These are phyloP conservation scores for Mus minutoides DNA, from an alignment of 2,797 vertebrate species.

Conservation along the genomic window DNA sequence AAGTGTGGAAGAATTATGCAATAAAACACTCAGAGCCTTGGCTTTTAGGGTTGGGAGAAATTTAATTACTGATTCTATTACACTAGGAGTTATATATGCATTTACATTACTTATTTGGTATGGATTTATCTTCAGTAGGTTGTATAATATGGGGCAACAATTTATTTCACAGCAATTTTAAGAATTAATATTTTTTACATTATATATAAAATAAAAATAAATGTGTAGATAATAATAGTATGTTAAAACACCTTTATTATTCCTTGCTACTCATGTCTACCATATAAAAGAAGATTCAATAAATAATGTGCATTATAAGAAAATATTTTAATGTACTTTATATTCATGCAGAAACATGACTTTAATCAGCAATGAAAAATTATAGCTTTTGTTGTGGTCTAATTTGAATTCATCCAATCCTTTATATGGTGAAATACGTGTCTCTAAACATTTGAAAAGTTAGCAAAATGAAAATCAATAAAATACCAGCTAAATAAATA, in stretches of 20 bases:
- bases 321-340: not conserved
- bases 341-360: not conserved
- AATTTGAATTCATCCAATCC: not conserved
- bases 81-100: no score
- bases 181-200: not conserved
- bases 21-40: not conserved
- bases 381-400: not conserved
- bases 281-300: not conserved
- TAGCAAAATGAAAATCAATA: slow-evolving; percentile 20
- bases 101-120: no score
- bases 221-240: not conserved
- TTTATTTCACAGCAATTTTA: not conserved
- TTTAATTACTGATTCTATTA: not conserved
- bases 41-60: not conserved
- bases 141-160: not conserved
- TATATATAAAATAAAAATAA: not conserved
- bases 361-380: slow-evolving; percentile 19
- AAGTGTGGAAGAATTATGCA: not conserved
- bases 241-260: not conserved
- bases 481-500: not conserved
- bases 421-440: not conserved
- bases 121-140: not conserved
- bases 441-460: slow-evolving; percentile 7
- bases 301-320: not conserved
- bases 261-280: not conserved